Conservation (phyloP, 2,888 invertebrate genomes). For the Luffia ferchaultella region DNA sequence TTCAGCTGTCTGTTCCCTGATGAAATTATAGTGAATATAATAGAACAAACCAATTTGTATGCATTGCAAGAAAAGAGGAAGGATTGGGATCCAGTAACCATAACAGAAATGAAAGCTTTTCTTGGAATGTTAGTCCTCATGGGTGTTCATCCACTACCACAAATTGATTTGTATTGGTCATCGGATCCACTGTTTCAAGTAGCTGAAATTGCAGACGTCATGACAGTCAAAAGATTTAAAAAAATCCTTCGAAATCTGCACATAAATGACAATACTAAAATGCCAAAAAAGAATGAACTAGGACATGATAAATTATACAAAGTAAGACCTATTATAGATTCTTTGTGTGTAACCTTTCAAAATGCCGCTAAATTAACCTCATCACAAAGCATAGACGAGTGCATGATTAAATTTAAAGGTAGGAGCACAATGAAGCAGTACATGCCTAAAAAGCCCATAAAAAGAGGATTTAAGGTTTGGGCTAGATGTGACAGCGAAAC, state of each 20-base stretch:
- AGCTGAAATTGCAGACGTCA: constrained; percentile 1
- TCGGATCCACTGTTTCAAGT: constrained; percentile 1
- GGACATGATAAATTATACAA: constrained; percentile 12
- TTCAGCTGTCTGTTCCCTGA: constrained; percentile 2
- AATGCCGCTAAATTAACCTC: constrained; percentile 13
- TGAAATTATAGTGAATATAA: constrained; percentile 1
- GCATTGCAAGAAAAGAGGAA: constrained; percentile 1
- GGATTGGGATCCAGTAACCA: neutral
- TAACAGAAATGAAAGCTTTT: constrained; percentile 4
- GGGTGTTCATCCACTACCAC: neutral
- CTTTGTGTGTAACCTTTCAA: constrained; percentile 11
- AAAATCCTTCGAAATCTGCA: constrained; percentile 5
- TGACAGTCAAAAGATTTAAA: constrained; percentile 7
- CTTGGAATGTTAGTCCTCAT: constrained; percentile 4
- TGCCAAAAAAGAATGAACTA: neutral
- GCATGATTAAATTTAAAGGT: constrained; percentile 15
- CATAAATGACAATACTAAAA: neutral
- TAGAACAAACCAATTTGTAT: constrained; percentile 6
- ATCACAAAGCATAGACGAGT: constrained; percentile 13
- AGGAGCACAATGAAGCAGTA: constrained; percentile 13
- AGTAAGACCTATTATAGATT: neutral
- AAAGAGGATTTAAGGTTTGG: too few species aligned
- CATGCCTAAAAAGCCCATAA: constrained; percentile 12
- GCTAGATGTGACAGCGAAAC: too few species aligned
- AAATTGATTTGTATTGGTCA: constrained; percentile 5